Evolutionary conservation across 2,797 vertebrate species (phyloP), one percentile per base, ranked within the genome.

Genomic region (Heterohyrax brucei): DNA sequence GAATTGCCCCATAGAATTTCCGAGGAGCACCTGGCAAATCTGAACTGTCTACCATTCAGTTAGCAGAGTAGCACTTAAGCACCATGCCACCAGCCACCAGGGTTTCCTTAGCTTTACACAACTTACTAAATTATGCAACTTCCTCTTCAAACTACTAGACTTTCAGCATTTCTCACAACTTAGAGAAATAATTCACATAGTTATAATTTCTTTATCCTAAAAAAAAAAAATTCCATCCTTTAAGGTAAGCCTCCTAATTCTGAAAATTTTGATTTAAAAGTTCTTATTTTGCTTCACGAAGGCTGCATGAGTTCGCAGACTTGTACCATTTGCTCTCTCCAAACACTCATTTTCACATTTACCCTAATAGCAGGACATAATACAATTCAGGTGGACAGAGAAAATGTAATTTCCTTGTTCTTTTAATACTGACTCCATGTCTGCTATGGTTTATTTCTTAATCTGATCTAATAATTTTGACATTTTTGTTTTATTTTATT

Each of bases 131-230:
- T 59, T 93, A 85, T 88, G 62, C 90, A 90, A 92, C 61, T 62
- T 91, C 80, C 46, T 50, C 75, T 84, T 87, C 44, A 59, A 85
- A 68, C 53, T 95, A 76, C 91, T 80, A n/a, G 56, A 78, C 89
- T 92, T 92, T 80, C 13, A 87, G 64, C 13, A 48, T 80, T 87
- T 62, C 50, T 21, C 22, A 68, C 75, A 83, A 76, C 9, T 79
- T 56, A 73, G 30, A 33, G 56, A 76, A 93, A 85, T 68, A 48
- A 85, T 70, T 88, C 64, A 59, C 28, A 13, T 85, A 28, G 85
- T 80, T 93, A 66, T 6, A 56, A 56, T 64, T 64, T 95, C 28
- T 50, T 76, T 82, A 84, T n/a, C 56, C 19, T 19, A 14, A 80
- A 70, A 75, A n/a, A 2, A 39, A 48, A 89, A 46, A 4, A 73